Conservation (phyloP, 1,140 invertebrate genomes). For the Manduca sexta region DNA sequence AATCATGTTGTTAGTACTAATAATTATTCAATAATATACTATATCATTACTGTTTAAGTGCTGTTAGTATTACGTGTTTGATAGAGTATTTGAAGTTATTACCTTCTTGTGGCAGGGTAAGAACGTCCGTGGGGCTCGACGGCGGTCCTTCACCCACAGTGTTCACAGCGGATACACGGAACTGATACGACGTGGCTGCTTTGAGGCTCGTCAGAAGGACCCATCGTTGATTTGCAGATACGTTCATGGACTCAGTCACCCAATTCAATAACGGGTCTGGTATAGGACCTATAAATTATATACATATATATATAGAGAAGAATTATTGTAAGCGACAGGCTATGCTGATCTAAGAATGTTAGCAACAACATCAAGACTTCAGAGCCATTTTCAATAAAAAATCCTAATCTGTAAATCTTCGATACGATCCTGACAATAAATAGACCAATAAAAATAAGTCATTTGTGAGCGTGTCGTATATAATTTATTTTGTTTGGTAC, state of each 20-base stretch:
- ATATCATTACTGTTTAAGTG: background rate
- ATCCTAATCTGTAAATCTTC: too few species aligned
- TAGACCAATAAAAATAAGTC: too few species aligned
- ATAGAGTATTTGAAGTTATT: constrained; percentile 18
- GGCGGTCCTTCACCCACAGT: constrained; percentile 94
- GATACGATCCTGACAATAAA: too few species aligned
- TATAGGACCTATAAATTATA: constrained; percentile 77
- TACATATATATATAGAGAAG: background rate
- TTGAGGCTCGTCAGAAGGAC: constrained; percentile 89
- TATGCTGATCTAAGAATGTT: too few species aligned
- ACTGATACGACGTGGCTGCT: constrained; percentile 96
- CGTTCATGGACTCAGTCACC: constrained; percentile 91
- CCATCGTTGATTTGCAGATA: constrained; percentile 85
- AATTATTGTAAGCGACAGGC: background rate
- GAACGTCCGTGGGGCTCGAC: constrained; percentile 89
- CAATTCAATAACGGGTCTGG: constrained; percentile 89
- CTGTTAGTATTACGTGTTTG: too few species aligned
- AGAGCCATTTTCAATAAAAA: too few species aligned
- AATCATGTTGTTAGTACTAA: background rate
- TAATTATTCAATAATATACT: too few species aligned
- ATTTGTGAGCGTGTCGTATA: too few species aligned
- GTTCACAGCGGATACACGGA: constrained; percentile 96
- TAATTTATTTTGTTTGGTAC: too few species aligned
- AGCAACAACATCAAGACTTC: too few species aligned
- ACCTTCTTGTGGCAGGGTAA: constrained; percentile 96